These are phyloP conservation scores for Acrocephalus scirpaceus DNA, from an alignment of 2,797 vertebrate species.

Conservation along the genomic window DNA sequence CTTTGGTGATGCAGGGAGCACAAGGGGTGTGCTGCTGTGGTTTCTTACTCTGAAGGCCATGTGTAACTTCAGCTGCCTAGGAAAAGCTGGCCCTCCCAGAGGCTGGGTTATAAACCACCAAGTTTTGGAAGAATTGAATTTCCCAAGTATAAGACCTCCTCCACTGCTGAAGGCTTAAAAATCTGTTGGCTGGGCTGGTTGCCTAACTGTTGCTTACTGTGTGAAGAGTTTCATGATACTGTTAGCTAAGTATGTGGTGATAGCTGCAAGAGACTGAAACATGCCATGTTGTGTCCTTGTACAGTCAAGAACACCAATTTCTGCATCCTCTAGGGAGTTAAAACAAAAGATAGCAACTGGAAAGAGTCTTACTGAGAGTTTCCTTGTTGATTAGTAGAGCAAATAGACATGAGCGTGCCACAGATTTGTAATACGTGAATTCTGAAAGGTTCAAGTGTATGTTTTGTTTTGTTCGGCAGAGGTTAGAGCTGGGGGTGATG, in stretches of 20 bases:
- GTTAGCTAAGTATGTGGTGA: neutral
- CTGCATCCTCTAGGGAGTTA: neutral
- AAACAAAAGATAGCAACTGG: neutral
- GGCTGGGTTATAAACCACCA: neutral
- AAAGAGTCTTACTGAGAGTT: neutral
- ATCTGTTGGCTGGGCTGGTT: neutral
- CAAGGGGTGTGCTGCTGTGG: accelerated
- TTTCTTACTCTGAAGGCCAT: neutral
- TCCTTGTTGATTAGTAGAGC: neutral
- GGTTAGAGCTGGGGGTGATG: neutral
- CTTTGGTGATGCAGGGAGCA: neutral
- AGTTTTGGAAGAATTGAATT: neutral
- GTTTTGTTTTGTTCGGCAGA: neutral
- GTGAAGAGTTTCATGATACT: neutral
- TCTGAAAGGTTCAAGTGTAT: neutral
- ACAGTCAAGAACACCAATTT: neutral
- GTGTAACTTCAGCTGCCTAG: neutral
- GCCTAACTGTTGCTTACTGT: neutral
- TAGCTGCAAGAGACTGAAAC: neutral
- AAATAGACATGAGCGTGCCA: neutral
- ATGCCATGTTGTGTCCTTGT: neutral
- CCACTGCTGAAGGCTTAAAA: neutral
- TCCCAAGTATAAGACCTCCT: neutral
- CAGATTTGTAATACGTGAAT: neutral
- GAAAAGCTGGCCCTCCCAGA: neutral